phyloP scores from a whole-genome alignment of 1,140 invertebrate species.

The Dufourea novaeangliae region DNA sequence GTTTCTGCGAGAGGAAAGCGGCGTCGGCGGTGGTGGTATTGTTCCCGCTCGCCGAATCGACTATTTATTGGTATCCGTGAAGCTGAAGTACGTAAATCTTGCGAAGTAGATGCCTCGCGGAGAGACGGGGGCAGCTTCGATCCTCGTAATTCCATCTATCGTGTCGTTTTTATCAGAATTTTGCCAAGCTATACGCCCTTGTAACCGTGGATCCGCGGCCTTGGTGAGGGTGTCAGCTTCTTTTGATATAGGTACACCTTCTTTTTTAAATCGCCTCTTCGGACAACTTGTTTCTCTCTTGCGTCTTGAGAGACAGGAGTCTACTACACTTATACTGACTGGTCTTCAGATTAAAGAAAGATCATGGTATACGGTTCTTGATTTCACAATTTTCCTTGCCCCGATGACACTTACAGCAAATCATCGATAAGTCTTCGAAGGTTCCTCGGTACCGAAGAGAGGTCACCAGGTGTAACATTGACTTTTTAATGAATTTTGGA shows the following conservation, averaged over 20 bases:
- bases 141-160: slow-evolving; percentile 24
- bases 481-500: no score
- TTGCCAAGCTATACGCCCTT: background rate
- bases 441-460: no score
- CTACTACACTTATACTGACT: background rate
- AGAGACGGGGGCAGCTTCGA: background rate
- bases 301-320: background rate
- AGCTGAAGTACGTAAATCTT: slow-evolving; percentile 45
- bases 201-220: background rate
- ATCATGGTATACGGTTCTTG: no score
- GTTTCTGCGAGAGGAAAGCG: slow-evolving; percentile 36
- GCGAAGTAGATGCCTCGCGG: background rate
- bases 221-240: background rate
- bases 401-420: no score
- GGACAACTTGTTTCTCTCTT: background rate
- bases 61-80: slow-evolving; percentile 39
- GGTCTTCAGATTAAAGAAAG: no score
- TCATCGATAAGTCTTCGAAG: no score
- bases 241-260: no score
- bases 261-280: no score
- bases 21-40: slow-evolving; percentile 28
- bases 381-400: no score
- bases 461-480: no score
- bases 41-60: slow-evolving; percentile 29
- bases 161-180: background rate